Conservation (phyloP, 2,113 vertebrate species). For the Argyrosomus japonicus region DNA sequence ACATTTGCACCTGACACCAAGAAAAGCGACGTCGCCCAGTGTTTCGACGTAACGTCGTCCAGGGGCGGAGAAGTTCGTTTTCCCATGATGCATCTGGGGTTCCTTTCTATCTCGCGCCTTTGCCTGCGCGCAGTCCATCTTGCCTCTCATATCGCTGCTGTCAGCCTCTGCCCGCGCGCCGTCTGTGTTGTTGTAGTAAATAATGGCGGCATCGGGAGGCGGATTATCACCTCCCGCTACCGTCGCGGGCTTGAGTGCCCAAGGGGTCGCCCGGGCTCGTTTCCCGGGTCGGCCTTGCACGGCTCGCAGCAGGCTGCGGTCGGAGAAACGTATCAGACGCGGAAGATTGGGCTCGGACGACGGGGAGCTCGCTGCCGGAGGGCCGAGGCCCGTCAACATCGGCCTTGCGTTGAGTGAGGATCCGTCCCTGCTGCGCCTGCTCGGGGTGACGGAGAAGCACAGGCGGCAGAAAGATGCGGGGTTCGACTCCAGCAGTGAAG, state of each 20-base stretch:
- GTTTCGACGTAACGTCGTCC: background rate
- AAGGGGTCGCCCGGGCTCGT: conserved; percentile 84
- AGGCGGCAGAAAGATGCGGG: conserved; percentile 83
- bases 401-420: conserved; percentile 86
- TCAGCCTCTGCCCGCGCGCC: conserved; percentile 61
- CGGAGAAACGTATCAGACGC: conserved; percentile 79
- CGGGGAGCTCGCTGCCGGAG: conserved; percentile 74
- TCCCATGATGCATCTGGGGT: conserved; percentile 80
- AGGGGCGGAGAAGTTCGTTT: conserved; percentile 53
- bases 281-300: conserved; percentile 87
- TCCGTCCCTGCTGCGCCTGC: conserved; percentile 85
- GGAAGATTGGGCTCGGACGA: conserved; percentile 78
- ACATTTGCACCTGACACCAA: background rate
- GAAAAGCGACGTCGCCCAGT: background rate
- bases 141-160: conserved; percentile 71
- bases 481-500: conserved; percentile 86
- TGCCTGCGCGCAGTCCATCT: conserved; percentile 79
- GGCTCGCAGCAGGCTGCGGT: conserved; percentile 73
- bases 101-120: conserved; percentile 86
- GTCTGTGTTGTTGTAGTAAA: conserved; percentile 84
- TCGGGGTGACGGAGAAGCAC: conserved; percentile 85
- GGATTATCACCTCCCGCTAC: conserved; percentile 85
- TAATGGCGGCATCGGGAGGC: conserved; percentile 92
- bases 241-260: conserved; percentile 68
- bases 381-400: conserved; percentile 86